Percentiles rank a stretch among this genome's conserved stretches.
These are phyloP conservation scores for Mandrillus leucophaeus DNA, from an alignment of 2,113 vertebrate species.

Conservation along the genomic window DNA sequence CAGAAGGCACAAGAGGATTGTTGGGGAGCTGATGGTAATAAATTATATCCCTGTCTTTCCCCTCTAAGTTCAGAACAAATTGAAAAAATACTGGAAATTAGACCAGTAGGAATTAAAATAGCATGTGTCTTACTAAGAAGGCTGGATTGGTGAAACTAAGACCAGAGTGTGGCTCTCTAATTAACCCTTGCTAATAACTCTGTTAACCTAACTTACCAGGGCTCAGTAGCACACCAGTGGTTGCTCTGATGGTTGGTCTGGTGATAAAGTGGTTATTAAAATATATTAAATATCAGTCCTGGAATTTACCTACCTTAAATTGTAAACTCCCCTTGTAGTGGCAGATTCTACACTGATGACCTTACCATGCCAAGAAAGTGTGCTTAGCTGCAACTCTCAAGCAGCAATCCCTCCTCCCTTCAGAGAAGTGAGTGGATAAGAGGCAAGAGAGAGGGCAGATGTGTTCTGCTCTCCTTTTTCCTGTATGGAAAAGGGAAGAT, in stretches of 20 bases:
- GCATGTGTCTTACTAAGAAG: neutral
- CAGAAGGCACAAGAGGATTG: neutral
- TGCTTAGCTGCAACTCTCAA: neutral
- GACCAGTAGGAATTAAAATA: neutral
- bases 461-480: neutral
- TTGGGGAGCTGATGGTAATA: neutral
- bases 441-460: neutral
- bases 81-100: neutral
- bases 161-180: fast-evolving
- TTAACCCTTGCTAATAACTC: neutral
- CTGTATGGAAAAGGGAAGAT: neutral
- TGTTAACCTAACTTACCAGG: neutral
- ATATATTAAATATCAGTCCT: neutral
- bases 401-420: neutral
- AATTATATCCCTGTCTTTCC: neutral
- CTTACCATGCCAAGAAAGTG: neutral
- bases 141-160: neutral
- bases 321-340: neutral
- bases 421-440: neutral
- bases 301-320: neutral
- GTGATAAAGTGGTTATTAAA: neutral
- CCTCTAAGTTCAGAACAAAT: neutral
- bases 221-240: neutral
- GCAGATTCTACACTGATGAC: neutral
- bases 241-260: neutral